Evolutionary conservation across 2,113 vertebrate genomes (phyloP).

Genomic region (Sinocyclocheilus grahami): DNA sequence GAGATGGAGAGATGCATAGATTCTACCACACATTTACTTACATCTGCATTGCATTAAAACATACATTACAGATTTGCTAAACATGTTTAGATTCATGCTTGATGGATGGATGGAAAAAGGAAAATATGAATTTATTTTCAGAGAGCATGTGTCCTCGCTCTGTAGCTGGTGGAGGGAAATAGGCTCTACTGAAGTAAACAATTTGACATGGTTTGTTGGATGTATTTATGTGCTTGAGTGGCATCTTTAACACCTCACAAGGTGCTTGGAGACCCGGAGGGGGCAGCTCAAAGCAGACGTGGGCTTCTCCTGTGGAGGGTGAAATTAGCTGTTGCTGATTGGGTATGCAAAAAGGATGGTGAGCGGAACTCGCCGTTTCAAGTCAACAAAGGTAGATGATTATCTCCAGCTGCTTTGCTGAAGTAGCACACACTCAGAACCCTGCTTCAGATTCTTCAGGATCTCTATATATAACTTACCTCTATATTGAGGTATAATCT

Average conservation of each 20-base stretch:
- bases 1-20: too few species aligned
- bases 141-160: neutral
- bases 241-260: conserved; percentile 27
- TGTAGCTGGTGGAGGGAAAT: neutral
- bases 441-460: neutral
- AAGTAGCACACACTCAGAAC: neutral
- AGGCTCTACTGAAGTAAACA: conserved; percentile 20
- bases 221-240: conserved; percentile 38
- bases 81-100: too few species aligned
- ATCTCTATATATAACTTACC: neutral
- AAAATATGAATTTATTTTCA: too few species aligned
- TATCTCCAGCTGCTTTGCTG: conserved; percentile 4
- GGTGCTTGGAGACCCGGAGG: conserved; percentile 20
- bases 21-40: too few species aligned
- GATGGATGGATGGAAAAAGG: neutral
- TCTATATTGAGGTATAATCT: neutral
- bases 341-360: conserved; percentile 26
- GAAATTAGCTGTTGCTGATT: conserved; percentile 32
- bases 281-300: neutral
- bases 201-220: conserved; percentile 20
- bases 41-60: too few species aligned
- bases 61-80: too few species aligned
- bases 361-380: conserved; percentile 18
- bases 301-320: conserved; percentile 2
- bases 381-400: conserved; percentile 28